Conservation (phyloP, 1,140 invertebrate species). For the Oryzaephilus surinamensis region DNA sequence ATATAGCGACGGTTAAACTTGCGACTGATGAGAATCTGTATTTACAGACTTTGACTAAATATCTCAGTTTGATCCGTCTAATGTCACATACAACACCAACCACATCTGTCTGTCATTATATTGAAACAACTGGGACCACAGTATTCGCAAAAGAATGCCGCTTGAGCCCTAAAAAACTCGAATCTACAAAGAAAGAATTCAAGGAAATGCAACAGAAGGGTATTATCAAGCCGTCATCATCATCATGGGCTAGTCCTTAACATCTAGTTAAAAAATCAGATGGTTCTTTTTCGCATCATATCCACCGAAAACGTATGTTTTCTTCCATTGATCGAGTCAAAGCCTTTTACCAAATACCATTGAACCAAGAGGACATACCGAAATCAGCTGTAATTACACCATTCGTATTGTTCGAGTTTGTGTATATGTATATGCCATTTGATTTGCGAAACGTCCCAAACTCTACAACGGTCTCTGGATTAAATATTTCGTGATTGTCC, state of each 20-base stretch:
- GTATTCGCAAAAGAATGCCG: conserved; percentile 30
- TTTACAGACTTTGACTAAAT: too few species aligned
- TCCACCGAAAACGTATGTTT: conserved; percentile 36
- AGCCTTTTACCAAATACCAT: conserved; percentile 41
- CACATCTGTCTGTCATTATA: conserved; percentile 18
- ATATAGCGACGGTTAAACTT: too few species aligned
- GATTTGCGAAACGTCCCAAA: conserved; percentile 34
- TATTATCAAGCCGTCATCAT: conserved; percentile 26
- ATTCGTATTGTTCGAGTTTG: too few species aligned
- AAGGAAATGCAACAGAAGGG: conserved; percentile 11
- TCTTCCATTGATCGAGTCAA: conserved; percentile 37
- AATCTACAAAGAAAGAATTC: conserved; percentile 30
- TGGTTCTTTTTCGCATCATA: conserved; percentile 22
- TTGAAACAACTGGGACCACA: conserved; percentile 30
- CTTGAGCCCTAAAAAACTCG: conserved; percentile 27
- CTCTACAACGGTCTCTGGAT: conserved; percentile 17
- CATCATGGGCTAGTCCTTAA: conserved; percentile 34
- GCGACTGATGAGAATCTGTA: too few species aligned
- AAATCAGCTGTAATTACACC: conserved; percentile 34
- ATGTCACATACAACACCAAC: too few species aligned
- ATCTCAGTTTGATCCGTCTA: too few species aligned
- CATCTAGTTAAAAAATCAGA: conserved; percentile 35
- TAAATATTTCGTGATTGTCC: conserved; percentile 4
- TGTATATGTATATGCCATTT: too few species aligned
- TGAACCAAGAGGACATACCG: conserved; percentile 23